These are phyloP conservation scores for Siphonodentalium dalli DNA, from an alignment of 2,888 invertebrate species.

Conservation along the genomic window DNA sequence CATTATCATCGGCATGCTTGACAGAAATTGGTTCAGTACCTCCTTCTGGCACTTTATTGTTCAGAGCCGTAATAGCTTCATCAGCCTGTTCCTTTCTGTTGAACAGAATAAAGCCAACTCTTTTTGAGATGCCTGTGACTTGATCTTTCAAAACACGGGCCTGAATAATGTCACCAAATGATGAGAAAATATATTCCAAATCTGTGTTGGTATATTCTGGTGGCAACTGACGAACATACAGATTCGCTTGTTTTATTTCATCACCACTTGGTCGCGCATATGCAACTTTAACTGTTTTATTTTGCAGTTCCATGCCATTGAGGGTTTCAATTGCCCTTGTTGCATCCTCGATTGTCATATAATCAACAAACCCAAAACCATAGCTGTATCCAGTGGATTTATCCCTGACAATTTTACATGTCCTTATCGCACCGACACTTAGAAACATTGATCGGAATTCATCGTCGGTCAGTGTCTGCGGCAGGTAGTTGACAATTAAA, in stretches of 20 bases:
- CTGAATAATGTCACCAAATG: slow-evolving; percentile 90
- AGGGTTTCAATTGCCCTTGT: slow-evolving; percentile 83
- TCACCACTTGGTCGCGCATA: slow-evolving; percentile 91
- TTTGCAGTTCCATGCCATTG: slow-evolving; percentile 87
- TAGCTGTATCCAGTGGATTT: slow-evolving; percentile 87
- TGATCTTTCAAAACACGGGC: slow-evolving; percentile 89
- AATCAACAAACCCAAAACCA: slow-evolving; percentile 96
- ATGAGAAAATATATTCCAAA: slow-evolving; percentile 83
- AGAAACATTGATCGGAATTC: slow-evolving; percentile 89
- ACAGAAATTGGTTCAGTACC: slow-evolving; percentile 84
- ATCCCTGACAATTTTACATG: slow-evolving; percentile 76
- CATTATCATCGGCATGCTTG: slow-evolving; percentile 84
- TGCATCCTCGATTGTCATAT: slow-evolving; percentile 84
- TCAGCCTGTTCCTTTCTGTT: slow-evolving; percentile 89
- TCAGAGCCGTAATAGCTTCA: slow-evolving; percentile 84
- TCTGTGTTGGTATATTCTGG: slow-evolving; percentile 73
- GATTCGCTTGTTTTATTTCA: slow-evolving; percentile 92
- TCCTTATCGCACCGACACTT: slow-evolving; percentile 86
- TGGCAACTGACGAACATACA: slow-evolving; percentile 92
- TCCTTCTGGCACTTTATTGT: slow-evolving; percentile 81
- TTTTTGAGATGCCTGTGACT: slow-evolving; percentile 84
- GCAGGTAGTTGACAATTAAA: slow-evolving; percentile 93
- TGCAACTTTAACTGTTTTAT: slow-evolving; percentile 92
- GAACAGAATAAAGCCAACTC: slow-evolving; percentile 85
- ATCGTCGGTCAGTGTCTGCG: slow-evolving; percentile 90